A percentile compares a stretch with the other conserved stretches of the same genome.
Conservation (phyloP, 1,140 invertebrate genomes). For the Drusus annulatus region DNA sequence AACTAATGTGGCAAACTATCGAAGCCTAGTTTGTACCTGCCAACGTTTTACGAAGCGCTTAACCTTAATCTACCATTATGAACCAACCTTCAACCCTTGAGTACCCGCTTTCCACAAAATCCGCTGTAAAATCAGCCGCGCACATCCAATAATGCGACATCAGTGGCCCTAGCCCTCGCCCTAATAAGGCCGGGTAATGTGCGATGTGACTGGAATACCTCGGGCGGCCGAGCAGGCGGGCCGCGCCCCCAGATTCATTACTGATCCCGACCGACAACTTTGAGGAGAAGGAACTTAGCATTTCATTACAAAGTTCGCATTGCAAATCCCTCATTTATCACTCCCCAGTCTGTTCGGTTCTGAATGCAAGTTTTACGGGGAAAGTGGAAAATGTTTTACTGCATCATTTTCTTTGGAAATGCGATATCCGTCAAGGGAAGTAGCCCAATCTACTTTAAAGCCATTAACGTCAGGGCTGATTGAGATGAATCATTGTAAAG, state of each 20-base stretch:
- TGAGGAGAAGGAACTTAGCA: conserved; percentile 31
- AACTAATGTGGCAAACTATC: too few species aligned
- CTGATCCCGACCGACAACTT: conserved; percentile 19
- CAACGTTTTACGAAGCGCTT: too few species aligned
- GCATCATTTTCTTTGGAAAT: conserved; percentile 15
- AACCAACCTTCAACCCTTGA: too few species aligned
- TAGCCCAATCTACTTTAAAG: conserved; percentile 2
- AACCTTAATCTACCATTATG: too few species aligned
- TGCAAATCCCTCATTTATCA: conserved; percentile 41
- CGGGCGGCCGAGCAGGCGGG: too few species aligned
- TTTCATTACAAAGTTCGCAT: conserved; percentile 38
- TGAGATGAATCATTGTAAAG: too few species aligned
- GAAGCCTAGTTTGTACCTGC: too few species aligned
- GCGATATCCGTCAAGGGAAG: not conserved
- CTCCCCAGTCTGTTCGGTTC: conserved; percentile 2
- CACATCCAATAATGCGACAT: not conserved
- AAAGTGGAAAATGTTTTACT: not conserved
- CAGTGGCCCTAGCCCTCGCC: not conserved
- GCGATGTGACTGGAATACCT: conserved; percentile 23
- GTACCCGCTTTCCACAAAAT: not conserved
- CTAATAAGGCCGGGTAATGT: conserved; percentile 14
- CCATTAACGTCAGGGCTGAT: conserved; percentile 5
- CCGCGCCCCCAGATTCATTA: not conserved
- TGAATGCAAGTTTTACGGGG: not conserved
- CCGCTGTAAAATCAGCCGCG: not conserved